phyloP scores from a whole-genome alignment of 2,797 vertebrate genomes.

The Myotis findleyi region DNA sequence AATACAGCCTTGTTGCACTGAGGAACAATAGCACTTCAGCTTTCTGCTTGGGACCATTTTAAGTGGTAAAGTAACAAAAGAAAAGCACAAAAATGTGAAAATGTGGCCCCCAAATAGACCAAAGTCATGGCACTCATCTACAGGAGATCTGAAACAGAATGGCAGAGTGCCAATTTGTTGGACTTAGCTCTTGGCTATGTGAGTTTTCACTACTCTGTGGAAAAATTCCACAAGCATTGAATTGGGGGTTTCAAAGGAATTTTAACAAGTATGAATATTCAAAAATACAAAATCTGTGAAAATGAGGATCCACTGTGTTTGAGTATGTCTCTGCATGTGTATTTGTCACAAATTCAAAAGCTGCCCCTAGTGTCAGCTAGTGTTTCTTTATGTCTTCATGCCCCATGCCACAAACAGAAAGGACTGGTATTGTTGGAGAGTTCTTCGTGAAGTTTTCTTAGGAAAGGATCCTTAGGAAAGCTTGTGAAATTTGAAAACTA shows the following conservation, averaged over 20 bases:
- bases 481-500: conserved; percentile 63
- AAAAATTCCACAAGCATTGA: neutral
- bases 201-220: neutral
- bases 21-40: neutral
- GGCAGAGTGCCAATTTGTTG: fast-evolving
- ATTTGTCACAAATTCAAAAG: conserved; percentile 48
- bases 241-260: neutral
- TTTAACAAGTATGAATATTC: neutral
- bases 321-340: neutral
- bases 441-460: conserved; percentile 64
- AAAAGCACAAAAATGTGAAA: neutral
- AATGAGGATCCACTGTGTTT: neutral
- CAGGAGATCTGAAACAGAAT: neutral
- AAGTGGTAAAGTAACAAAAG: neutral
- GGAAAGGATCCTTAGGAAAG: conserved; percentile 46
- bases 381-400: conserved; percentile 50
- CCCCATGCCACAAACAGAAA: conserved; percentile 60
- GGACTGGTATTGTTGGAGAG: conserved; percentile 25
- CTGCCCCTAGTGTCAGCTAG: conserved; percentile 52
- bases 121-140: neutral
- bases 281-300: neutral
- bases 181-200: neutral
- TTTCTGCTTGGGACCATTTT: neutral
- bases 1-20: neutral
- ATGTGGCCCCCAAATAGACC: neutral